These are phyloP conservation scores for Calliphora vicina DNA, from an alignment of 1,140 invertebrate species.

Conservation along the genomic window DNA sequence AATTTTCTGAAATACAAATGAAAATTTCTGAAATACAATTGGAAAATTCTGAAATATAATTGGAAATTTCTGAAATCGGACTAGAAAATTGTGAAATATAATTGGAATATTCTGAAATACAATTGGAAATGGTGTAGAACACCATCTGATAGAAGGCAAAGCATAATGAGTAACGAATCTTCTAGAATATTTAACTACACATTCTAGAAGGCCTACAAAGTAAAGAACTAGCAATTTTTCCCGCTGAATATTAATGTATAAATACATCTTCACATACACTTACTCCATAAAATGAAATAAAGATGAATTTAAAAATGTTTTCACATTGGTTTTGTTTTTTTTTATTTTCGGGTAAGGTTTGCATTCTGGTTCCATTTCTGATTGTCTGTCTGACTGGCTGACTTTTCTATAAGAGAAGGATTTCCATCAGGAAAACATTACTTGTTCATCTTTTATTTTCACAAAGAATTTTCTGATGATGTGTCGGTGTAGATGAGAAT, in stretches of 20 bases:
- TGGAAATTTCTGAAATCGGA: too few relatives aligned
- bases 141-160: too few relatives aligned
- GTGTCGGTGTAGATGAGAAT: neutral
- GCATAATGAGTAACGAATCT: too few relatives aligned
- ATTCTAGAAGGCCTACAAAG: too few relatives aligned
- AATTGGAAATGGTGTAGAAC: too few relatives aligned
- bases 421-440: neutral
- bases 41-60: too few relatives aligned
- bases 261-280: neutral
- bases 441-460: neutral
- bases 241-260: neutral
- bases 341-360: neutral
- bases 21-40: too few relatives aligned
- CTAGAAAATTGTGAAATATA: too few relatives aligned
- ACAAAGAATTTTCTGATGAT: neutral
- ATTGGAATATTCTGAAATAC: too few relatives aligned
- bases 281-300: neutral
- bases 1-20: too few relatives aligned
- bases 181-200: too few relatives aligned
- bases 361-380: neutral
- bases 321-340: neutral
- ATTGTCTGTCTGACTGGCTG: neutral
- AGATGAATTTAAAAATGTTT: neutral
- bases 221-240: too few relatives aligned
- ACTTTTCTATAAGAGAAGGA: neutral